These are phyloP conservation scores for Ascaphus truei DNA, from an alignment of 2,113 vertebrate genomes.

Conservation along the genomic window DNA sequence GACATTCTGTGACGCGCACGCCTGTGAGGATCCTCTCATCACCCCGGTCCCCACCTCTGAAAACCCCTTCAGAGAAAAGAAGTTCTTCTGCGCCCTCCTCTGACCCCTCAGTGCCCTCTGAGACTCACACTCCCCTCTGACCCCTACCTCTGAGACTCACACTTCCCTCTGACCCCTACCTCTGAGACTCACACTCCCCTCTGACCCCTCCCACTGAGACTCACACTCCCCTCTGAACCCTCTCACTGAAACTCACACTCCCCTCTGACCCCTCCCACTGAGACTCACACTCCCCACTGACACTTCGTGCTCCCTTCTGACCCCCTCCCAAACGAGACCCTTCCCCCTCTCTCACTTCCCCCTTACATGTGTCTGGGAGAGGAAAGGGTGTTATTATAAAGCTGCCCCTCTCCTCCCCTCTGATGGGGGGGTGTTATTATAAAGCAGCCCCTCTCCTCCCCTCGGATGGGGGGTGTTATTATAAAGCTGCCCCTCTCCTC, in stretches of 20 bases:
- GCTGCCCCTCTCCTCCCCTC: no score
- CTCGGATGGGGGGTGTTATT: background rate
- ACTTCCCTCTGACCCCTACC: background rate
- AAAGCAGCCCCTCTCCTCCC: background rate
- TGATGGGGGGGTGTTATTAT: no score
- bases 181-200: background rate
- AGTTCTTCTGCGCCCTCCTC: slow-evolving; percentile 89
- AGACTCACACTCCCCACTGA: no score
- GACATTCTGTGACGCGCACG: slow-evolving; percentile 86
- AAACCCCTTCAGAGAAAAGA: slow-evolving; percentile 92
- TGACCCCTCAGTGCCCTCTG: slow-evolving; percentile 49
- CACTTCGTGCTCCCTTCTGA: no score
- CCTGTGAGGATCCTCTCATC: slow-evolving; percentile 87
- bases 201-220: background rate
- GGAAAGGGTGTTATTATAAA: no score
- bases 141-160: background rate
- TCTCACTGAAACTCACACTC: background rate
- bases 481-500: background rate
- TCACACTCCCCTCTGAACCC: background rate
- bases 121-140: background rate
- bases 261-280: no score
- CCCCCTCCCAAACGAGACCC: no score
- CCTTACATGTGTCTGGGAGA: background rate
- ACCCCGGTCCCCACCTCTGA: slow-evolving; percentile 89
- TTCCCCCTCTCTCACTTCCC: background rate